These are phyloP conservation scores for Bufotes viridis DNA, from an alignment of 2,797 vertebrate genomes.

Conservation along the genomic window DNA sequence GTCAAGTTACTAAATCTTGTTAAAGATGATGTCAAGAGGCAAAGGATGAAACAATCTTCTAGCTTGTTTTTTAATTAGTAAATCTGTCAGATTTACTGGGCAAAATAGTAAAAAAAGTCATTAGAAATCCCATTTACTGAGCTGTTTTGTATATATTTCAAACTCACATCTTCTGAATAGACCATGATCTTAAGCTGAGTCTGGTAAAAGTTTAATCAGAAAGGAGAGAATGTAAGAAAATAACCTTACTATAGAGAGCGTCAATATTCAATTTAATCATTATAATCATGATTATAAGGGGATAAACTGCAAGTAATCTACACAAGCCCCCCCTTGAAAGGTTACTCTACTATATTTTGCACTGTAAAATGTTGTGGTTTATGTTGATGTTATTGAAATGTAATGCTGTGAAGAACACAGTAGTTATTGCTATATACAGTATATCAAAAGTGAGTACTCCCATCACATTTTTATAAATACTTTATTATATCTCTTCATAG, in stretches of 20 bases:
- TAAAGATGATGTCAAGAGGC: slow-evolving; percentile 27
- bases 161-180: slow-evolving; percentile 2
- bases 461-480: too few species aligned
- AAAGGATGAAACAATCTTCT: slow-evolving; percentile 6
- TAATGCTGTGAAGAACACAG: too few species aligned
- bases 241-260: background rate
- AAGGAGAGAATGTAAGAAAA: background rate
- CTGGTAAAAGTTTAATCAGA: slow-evolving; percentile 19
- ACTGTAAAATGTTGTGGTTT: too few species aligned
- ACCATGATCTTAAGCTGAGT: background rate
- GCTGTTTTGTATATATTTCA: slow-evolving; percentile 41
- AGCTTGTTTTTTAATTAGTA: slow-evolving; percentile 52
- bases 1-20: slow-evolving; percentile 47
- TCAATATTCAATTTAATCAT: background rate
- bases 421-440: too few species aligned
- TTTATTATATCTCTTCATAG: too few species aligned
- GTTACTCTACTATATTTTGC: too few species aligned
- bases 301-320: too few species aligned
- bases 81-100: slow-evolving; percentile 39
- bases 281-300: background rate
- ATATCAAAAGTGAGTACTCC: too few species aligned
- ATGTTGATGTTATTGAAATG: too few species aligned
- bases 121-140: slow-evolving; percentile 38
- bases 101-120: slow-evolving; percentile 45
- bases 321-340: too few species aligned